Base-by-base conservation (phyloP, 2,113 vertebrate species). In the Sterna hirundo region DNA sequence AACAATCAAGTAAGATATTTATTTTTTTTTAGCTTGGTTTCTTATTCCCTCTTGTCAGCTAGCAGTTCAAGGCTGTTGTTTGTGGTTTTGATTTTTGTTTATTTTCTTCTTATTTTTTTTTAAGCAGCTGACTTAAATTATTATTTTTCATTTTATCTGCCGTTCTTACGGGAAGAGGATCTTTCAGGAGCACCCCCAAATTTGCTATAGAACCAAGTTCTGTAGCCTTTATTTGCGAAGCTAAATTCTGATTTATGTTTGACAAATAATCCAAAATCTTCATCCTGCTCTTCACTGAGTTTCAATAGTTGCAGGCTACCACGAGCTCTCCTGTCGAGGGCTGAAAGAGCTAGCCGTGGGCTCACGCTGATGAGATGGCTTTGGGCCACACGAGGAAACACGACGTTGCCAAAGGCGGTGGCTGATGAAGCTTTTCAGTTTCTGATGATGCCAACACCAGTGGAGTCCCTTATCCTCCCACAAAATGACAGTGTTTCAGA, bases 351-450 rank as follows among this genome's bases (percentile, higher is more conserved):
- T 44, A 18, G 32, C 44, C 44, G 1, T 5, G 11, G 70, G 22
- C 29, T 60, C 6, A 2, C 2, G 1, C 34, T 5, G 34, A 20
- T 10, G n/a, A 62, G 38, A 14, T 13, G 49, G 15, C 30, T 62
- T 34, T 47, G 29, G 69, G 55, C 29, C 14, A 3, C 6, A 1
- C 5, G 15, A 30, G 27, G 66, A 58, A 36, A 29, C 6, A 0
- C 3, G 2, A 13, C 10, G 2, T 12, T 44, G 66, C 36, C 34
- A 26, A 8, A 2, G 6, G 17, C 1, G 5, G 42, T 21, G 13
- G n/a, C 19, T 40, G 55, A 46, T 20, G 18, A 34, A 79, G 32
- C 68, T 49, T 57, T 85, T 57, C 4, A 0, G 7, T 36, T 34
- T 36, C 36, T 49, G 66, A 26, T 79, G 64, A 46, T 1, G 5